Conservation (phyloP, 2,113 vertebrate species). For the Xyliphius kryptos region DNA sequence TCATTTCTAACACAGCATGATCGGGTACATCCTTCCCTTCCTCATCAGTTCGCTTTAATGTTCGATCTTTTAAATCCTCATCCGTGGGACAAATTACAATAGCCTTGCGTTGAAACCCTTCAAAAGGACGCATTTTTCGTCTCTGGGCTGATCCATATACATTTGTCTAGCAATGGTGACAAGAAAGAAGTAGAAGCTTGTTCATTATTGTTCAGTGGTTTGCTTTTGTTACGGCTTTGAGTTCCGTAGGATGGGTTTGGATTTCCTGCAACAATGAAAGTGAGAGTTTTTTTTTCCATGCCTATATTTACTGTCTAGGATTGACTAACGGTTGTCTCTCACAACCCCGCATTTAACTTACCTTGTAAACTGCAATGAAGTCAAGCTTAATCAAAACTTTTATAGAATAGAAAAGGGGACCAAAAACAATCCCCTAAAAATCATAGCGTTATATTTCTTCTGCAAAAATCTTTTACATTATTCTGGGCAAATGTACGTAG, state of each 20-base stretch:
- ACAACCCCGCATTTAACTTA: slow-evolving; percentile 59
- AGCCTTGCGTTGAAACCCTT: slow-evolving; percentile 94
- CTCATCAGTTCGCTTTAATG: slow-evolving; percentile 88
- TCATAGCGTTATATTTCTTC: too few relatives aligned
- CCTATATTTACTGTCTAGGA: slow-evolving; percentile 58
- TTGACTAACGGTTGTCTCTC: slow-evolving; percentile 61
- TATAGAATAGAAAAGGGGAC: slow-evolving; percentile 28
- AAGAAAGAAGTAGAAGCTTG: slow-evolving; percentile 74
- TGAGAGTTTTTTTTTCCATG: slow-evolving; percentile 63
- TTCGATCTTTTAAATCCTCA: slow-evolving; percentile 87
- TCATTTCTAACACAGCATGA: slow-evolving; percentile 94
- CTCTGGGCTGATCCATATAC: slow-evolving; percentile 95
- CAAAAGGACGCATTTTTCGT: slow-evolving; percentile 97
- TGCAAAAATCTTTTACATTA: too few relatives aligned
- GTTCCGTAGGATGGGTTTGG: slow-evolving; percentile 62
- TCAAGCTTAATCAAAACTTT: not conserved
- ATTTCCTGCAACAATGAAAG: slow-evolving; percentile 64
- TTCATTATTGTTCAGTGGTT: slow-evolving; percentile 65
- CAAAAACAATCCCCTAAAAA: not conserved
- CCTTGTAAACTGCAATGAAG: slow-evolving; percentile 33
- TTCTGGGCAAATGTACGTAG: too few relatives aligned
- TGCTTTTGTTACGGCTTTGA: slow-evolving; percentile 55
- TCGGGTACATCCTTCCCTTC: slow-evolving; percentile 95
- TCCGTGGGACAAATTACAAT: slow-evolving; percentile 95
- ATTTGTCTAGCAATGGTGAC: slow-evolving; percentile 83